Evolutionary conservation across 35 echinoderm and acorn worm genomes (phyloP), one percentile per base, ranked within the genome.

Genomic region (Chiridota heheva): DNA sequence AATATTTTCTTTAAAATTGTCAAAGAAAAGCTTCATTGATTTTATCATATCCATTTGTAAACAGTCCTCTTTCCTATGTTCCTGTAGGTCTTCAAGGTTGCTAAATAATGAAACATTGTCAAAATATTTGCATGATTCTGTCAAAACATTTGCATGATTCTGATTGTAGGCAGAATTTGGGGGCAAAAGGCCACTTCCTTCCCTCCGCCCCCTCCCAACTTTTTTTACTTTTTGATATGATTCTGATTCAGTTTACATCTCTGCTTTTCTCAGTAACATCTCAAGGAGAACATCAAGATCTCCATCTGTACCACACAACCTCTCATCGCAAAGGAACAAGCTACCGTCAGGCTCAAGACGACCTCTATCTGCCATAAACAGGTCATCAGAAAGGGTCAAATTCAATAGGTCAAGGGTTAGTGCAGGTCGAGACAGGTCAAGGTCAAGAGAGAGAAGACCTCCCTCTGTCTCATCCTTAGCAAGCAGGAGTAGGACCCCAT

Each of bases 231-330:
- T n/a, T n/a, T 53, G n/a, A 10, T n/a, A 26, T 60, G n/a, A 6
- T 26, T 6, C 22, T 30, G 32, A 6, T 5, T 8, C 47, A 51
- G 47, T 60, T 60, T 60, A 60, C 17, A 60, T n/a, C n/a, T n/a
- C n/a, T n/a, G n/a, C n/a, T n/a, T n/a, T n/a, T n/a, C 7, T 25
- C 75, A 78, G 75, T 20, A 91, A 71, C 66, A 67, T 78, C 22
- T 92, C 84, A 13, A 81, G 84, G 33, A 55, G 90, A 5, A 81
- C 53, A 15, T 89, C 72, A 42, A 82, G 91, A 40, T 96, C 91
- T 20, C 91, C 91, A 36, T 48, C 76, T 24, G 8, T 77, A 13
- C 75, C 82, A 40, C 81, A n/a, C n/a, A n/a, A 58, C 18, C 78
- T 69, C 0, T 41, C 40, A 36, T 55, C 84, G 2, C 84, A 86